Base-by-base conservation (phyloP, 2,888 invertebrate genomes). In the Amblyjoppa proteus region DNA sequence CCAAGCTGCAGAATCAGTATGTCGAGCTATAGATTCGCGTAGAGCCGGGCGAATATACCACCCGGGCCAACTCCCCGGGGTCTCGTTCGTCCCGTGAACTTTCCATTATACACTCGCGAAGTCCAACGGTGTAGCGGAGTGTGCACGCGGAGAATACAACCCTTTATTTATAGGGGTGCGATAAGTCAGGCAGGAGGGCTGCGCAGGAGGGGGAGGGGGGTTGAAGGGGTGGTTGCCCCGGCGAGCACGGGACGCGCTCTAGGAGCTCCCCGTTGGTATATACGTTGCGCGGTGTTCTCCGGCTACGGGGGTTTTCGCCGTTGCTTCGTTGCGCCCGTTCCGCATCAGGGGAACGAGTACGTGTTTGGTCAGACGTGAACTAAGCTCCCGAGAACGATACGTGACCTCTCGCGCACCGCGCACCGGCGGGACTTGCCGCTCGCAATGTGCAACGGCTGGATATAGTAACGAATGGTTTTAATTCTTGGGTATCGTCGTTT, bases 361-460 rank as follows among this genome's bases (percentile, higher is more conserved):
- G 85, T 85, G 85, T 85, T 85, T 85, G 85, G 85, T 85, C 85
- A 85, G 85, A 83, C 85, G 85, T 85, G 83, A 85, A 85, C 85
- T 85, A 83, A 85, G 83, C 85, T 85, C 85, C 83, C 53, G 80
- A 76, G 83, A 85, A 85, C 85, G 85, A 83, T 85, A 85, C 85
- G 85, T 85, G 85, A 85, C 80, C 83, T 85, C 85, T 68, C 85
- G 70, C 73, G 56, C 83, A 75, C 28, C 51, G 71, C 78, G 64
- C 28, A 73, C 51, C 41, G 41, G 49, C 71, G 58, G 75, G 75
- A 84, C 74, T 77, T 69, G 73, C 73, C 28, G 38, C 16, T 25
- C 75, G 31, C 51, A 16, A 28, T 79, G 79, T 69, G 45, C 66
- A 58, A 53, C 13, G 31, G 49, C 13, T 66, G 71, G 56, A 78